Percentiles rank a stretch among this genome's conserved stretches.
These are phyloP conservation scores for Tinamus guttatus DNA, from an alignment of 2,113 vertebrate species.

Conservation along the genomic window DNA sequence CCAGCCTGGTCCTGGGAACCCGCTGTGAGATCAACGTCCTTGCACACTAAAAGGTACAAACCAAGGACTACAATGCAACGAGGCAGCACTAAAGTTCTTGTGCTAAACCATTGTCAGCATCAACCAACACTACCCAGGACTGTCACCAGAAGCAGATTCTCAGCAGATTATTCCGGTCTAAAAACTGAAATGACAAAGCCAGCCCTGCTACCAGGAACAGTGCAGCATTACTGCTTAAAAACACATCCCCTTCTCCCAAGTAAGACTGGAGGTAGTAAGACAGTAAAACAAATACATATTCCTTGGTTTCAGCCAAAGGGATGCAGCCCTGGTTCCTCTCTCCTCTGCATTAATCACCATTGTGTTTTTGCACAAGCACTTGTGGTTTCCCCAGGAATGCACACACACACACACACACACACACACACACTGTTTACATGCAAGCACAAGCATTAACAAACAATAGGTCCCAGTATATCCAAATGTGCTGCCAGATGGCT, in stretches of 20 bases:
- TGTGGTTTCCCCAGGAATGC: background rate
- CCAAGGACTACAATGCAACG: background rate
- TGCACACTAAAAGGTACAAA: no score
- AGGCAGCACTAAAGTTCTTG: background rate
- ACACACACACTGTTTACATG: background rate
- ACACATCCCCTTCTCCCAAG: background rate
- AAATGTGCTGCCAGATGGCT: slow-evolving; percentile 38
- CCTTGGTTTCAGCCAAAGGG: background rate
- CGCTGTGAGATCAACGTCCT: background rate
- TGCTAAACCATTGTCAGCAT: rapidly evolving
- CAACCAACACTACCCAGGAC: background rate
- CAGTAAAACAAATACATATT: rapidly evolving
- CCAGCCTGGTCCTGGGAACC: rapidly evolving
- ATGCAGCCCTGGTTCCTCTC: rapidly evolving
- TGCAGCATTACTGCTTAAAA: background rate
- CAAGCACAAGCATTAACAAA: background rate
- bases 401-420: no score
- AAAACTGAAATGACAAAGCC: background rate
- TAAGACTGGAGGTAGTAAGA: rapidly evolving
- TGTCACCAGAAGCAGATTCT: background rate
- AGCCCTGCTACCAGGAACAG: background rate
- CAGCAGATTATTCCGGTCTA: no score
- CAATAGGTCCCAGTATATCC: background rate
- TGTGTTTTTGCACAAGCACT: background rate
- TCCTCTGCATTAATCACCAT: background rate